Conservation (phyloP, 2,888 invertebrate species). For the Leptinotarsa juncta region DNA sequence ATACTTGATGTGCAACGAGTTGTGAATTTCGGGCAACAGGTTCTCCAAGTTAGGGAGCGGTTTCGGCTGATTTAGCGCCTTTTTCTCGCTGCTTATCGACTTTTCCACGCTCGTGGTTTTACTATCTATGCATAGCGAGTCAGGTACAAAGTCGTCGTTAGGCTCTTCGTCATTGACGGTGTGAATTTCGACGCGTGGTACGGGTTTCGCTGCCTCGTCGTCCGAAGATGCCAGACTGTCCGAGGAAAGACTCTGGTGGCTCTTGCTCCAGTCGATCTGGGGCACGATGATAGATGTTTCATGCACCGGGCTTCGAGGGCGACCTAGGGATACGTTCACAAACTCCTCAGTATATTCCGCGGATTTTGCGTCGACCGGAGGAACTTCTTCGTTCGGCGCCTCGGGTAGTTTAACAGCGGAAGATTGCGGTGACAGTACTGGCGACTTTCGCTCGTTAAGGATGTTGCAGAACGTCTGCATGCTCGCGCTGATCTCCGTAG, state of each 20-base stretch:
- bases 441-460: conserved; percentile 62
- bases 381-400: conserved; percentile 30
- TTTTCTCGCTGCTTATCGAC: conserved; percentile 62
- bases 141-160: conserved; percentile 59
- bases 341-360: conserved; percentile 41
- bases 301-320: conserved; percentile 73
- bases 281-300: conserved; percentile 77
- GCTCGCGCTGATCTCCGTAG: conserved; percentile 72
- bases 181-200: conserved; percentile 54
- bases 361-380: conserved; percentile 40
- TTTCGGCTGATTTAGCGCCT: conserved; percentile 64
- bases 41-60: conserved; percentile 58
- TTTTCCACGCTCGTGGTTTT: conserved; percentile 39
- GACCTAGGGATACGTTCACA: conserved; percentile 65
- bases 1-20: conserved; percentile 54
- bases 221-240: conserved; percentile 70
- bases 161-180: conserved; percentile 66
- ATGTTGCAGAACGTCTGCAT: conserved; percentile 76
- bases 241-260: conserved; percentile 65
- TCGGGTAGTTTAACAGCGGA: conserved; percentile 24
- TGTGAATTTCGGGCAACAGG: conserved; percentile 56
- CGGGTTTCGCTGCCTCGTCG: conserved; percentile 53
- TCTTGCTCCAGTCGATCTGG: conserved; percentile 70
- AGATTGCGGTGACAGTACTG: conserved; percentile 42
- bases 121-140: conserved; percentile 52